Base-by-base conservation (phyloP, 2,113 vertebrate species). In the Pterocles burchelli region DNA sequence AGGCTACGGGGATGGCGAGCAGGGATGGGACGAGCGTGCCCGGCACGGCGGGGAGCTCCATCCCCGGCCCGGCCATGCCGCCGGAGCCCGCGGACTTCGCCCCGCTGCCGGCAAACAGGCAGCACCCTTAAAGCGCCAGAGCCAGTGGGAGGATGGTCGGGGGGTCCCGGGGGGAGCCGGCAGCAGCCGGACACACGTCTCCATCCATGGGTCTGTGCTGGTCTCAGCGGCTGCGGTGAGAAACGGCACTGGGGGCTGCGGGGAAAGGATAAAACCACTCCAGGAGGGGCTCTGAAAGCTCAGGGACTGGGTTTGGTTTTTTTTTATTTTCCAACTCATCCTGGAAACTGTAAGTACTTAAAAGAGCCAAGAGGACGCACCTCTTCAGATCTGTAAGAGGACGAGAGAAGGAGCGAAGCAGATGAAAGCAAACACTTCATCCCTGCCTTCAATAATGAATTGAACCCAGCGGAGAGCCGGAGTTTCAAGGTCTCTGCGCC, bases 1-100 rank as follows among this genome's bases (percentile, higher is more conserved):
- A 98, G 93, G 98, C 98, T 65, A 99, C 45, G 11, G 98, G 98
- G 36, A 99, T 94, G 58, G 99, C 98, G 10, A 97, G 96, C 67
- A 99, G 97, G 10, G 99, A 99, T 86, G 99, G 97, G 17, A 98
- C 89, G 76, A 98, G 98, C 16, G 97, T 97, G 18, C 98, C 95
- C 38, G 95, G 98, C 78, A 97, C 96, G n/a, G 98, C 97, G 2
- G 98, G 97, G 54, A 98, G 61, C 96, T 96, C 95, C 99, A 99
- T 99, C 57, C 81, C 58, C 45, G 1, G 71, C 17, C 20, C 31
- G 6, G 70, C 72, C 8, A 17, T 12, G 38, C 26, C 3, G 2
- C 61, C 5, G 4, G 15, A 63, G 57, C 90, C 81, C 7, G 7
- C 1, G 93, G 93, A 95, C 93, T 95, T 92, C 28, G 49, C 67